Conservation (phyloP, 2,888 invertebrate genomes). For the Ctenicera cuprea region DNA sequence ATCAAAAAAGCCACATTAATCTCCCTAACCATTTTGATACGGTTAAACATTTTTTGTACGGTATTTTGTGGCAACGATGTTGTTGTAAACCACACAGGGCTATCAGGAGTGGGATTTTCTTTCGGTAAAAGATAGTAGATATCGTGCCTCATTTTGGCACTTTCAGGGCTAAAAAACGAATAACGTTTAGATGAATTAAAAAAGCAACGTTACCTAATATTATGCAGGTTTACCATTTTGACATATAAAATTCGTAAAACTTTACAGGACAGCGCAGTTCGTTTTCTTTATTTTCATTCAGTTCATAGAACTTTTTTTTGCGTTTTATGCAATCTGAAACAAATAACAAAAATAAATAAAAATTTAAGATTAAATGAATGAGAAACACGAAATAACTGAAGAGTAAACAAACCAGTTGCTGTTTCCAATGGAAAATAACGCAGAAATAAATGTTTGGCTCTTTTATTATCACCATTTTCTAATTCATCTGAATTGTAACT, state of each 20-base stretch:
- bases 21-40: constrained; percentile 95
- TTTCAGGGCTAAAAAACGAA: constrained; percentile 85
- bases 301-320: constrained; percentile 93
- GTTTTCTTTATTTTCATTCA: constrained; percentile 94
- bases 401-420: constrained; percentile 78
- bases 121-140: constrained; percentile 96
- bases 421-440: constrained; percentile 93
- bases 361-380: too few species aligned
- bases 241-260: too few species aligned
- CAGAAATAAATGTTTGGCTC: constrained; percentile 88
- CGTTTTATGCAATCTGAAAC: constrained; percentile 84
- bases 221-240: constrained; percentile 98
- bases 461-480: constrained; percentile 79
- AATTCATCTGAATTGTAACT: constrained; percentile 87
- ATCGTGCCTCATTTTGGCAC: constrained; percentile 93
- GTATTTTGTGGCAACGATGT: constrained; percentile 87
- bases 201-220: constrained; percentile 59
- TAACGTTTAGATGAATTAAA: not conserved
- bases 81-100: constrained; percentile 97
- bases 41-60: constrained; percentile 92
- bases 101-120: constrained; percentile 95
- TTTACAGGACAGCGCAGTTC: constrained; percentile 96
- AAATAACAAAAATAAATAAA: not conserved
- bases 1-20: constrained; percentile 89
- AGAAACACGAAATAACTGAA: too few species aligned